Base-by-base conservation (phyloP, 2,113 vertebrate species). In the Balaenoptera acutorostrata region DNA sequence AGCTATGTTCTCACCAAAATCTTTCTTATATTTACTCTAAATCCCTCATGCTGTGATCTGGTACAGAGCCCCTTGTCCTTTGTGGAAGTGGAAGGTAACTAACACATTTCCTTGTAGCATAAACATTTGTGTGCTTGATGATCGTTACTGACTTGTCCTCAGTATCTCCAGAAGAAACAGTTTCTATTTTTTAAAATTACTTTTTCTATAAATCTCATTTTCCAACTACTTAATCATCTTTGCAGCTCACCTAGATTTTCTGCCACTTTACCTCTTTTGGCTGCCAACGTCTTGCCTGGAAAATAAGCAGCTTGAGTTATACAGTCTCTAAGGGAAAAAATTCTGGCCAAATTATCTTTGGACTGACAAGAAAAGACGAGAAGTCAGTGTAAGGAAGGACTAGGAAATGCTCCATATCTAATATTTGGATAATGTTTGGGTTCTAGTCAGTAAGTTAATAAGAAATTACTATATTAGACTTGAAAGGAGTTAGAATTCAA, bases 171-270 rank as follows among this genome's bases (percentile, higher is more conserved):
- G 31, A 83, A 96, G n/a, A 75, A 81, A 80, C 6, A 75, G 87
- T 75, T 88, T 18, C 46, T 92, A 23, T 8, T 41, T 87, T 82
- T 68, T 9, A 71, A 88, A 86, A 86, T 72, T 44, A 41, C 6
- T 68, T 75, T 88, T 18, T 44, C 20, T 15, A 33, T 14, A 89
- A 71, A 85, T 87, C 39, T 97, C 36, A 63, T 87, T 86, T 95
- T 71, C 57, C 7, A 90, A 55, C 29, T 64, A 57, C 89, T 93
- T 95, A 59, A 88, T 93, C 31, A 49, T 90, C 41, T 87, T 74
- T 89, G 44, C 33, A 63, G 61, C 39, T 96, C 87, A 84, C 71
- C 71, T 94, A 75, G 39, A 87, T 90, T 90, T 96, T 90, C 57
- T 78, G 33, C 39, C 39, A 4, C 21, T 71, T 80, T 52, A 63